Conservation (phyloP, 2,113 vertebrate genomes). For the Electrona antarctica region DNA sequence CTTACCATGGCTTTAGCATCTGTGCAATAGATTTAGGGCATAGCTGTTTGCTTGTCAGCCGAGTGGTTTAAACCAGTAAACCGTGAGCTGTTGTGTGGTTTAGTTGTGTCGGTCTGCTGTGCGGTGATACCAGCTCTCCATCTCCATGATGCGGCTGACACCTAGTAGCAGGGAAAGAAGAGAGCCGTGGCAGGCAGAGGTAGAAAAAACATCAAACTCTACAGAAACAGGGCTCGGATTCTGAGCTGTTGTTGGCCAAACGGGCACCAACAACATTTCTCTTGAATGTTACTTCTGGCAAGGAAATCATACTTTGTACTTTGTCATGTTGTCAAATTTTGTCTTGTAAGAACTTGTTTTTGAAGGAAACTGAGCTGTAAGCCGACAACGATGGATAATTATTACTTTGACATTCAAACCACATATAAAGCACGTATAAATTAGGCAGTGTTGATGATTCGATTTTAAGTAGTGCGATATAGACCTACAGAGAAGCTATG, state of each 20-base stretch:
- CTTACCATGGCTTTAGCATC: constrained; percentile 73
- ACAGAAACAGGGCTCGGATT: constrained; percentile 3
- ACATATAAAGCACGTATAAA: too few relatives aligned
- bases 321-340: constrained; percentile 2
- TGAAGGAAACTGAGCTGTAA: background rate
- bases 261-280: background rate
- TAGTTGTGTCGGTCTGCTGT: constrained; percentile 29
- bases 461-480: too few relatives aligned
- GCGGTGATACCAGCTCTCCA: constrained; percentile 25
- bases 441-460: too few relatives aligned
- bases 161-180: constrained; percentile 44
- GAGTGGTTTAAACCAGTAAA: constrained; percentile 45
- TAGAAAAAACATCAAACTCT: constrained; percentile 15
- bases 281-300: background rate
- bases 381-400: too few relatives aligned
- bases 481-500: background rate
- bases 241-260: background rate
- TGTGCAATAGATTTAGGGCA: constrained; percentile 69
- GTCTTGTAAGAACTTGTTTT: constrained; percentile 2
- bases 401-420: too few relatives aligned
- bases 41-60: constrained; percentile 51
- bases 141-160: constrained; percentile 46
- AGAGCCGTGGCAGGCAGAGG: constrained; percentile 42
- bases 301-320: constrained; percentile 9
- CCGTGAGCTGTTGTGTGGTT: constrained; percentile 19